These are phyloP conservation scores for Streblospio benedicti DNA, from an alignment of 1,140 invertebrate genomes.

Conservation along the genomic window DNA sequence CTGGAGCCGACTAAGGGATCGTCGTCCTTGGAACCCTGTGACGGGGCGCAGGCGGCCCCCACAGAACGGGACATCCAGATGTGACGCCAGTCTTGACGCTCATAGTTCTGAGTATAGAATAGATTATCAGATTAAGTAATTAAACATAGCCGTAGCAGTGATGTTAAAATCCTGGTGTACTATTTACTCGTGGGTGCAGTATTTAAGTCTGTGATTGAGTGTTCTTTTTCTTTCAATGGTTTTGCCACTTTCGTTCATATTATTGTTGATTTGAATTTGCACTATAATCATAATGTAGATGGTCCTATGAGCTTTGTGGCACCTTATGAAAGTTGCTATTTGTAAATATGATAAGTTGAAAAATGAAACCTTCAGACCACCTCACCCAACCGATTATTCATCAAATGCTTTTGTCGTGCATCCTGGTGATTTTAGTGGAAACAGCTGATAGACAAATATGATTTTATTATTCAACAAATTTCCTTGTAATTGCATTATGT, in stretches of 20 bases:
- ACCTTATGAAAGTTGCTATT: not conserved
- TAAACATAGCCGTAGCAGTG: not conserved
- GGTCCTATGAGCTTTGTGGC: not conserved
- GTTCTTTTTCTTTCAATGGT: not conserved
- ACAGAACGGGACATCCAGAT: slow-evolving; percentile 81
- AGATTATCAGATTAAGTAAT: not conserved
- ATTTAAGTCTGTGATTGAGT: not conserved
- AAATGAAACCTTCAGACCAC: not conserved
- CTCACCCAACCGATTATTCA: not conserved
- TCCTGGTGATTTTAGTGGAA: not conserved
- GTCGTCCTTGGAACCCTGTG: slow-evolving; percentile 78
- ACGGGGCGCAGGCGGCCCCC: slow-evolving; percentile 79
- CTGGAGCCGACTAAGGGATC: slow-evolving; percentile 83
- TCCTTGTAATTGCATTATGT: not conserved
- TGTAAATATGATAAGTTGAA: not conserved
- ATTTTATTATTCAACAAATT: not conserved
- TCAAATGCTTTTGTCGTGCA: not conserved
- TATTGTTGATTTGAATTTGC: not conserved
- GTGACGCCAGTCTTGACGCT: slow-evolving; percentile 82
- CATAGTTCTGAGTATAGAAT: slow-evolving; percentile 55
- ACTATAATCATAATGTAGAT: too few species aligned
- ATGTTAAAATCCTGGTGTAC: not conserved
- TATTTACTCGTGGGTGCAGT: not conserved
- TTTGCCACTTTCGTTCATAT: not conserved
- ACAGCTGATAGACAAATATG: not conserved